These are phyloP conservation scores for Rotaria socialis DNA, from an alignment of 2,888 invertebrate species.

Conservation along the genomic window DNA sequence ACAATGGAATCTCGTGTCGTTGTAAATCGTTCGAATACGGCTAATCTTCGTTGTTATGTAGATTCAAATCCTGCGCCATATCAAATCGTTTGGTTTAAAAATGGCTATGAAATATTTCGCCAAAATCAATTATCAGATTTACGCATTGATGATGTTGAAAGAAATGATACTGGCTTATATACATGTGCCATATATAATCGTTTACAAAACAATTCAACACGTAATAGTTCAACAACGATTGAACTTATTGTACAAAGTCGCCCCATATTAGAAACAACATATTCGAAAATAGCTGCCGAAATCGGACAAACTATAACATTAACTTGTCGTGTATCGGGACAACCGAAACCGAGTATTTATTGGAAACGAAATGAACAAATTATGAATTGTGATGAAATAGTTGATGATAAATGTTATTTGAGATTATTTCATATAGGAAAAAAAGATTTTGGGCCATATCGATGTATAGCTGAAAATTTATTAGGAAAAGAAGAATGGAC, in stretches of 20 bases:
- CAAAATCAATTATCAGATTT: neutral
- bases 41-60: neutral
- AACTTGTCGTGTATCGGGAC: neutral
- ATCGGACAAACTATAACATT: neutral
- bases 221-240: neutral
- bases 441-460: conserved; percentile 15
- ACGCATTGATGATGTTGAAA: neutral
- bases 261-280: conserved; percentile 7
- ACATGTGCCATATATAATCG: neutral
- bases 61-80: neutral
- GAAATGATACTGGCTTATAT: conserved; percentile 21
- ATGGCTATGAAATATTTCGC: conserved; percentile 1
- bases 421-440: neutral
- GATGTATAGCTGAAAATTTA: conserved; percentile 30
- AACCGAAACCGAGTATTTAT: neutral
- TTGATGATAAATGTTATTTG: neutral
- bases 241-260: conserved; percentile 30
- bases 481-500: conserved; percentile 36
- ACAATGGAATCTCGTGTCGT: neutral
- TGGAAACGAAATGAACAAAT: conserved; percentile 19
- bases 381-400: neutral
- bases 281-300: conserved; percentile 30
- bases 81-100: conserved; percentile 10
- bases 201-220: neutral
- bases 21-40: conserved; percentile 14